These are phyloP conservation scores for Platycercus adscitus DNA, from an alignment of 2,113 vertebrate genomes.

Conservation along the genomic window DNA sequence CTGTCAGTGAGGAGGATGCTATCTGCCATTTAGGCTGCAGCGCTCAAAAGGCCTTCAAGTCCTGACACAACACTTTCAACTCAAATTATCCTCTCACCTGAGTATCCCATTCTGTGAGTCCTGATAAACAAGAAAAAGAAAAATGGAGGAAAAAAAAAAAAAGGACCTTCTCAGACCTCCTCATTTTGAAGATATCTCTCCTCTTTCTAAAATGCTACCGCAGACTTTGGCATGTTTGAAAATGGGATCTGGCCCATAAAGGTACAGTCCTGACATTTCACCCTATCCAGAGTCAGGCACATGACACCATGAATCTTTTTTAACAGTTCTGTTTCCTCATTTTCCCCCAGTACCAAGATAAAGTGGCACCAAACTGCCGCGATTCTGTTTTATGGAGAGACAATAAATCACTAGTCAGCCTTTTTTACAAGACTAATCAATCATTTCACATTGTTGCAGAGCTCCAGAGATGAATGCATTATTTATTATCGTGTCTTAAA, in stretches of 20 bases:
- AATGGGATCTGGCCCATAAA: background rate
- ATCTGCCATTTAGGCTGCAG: background rate
- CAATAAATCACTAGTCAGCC: background rate
- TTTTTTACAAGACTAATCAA: background rate
- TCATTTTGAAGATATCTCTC: background rate
- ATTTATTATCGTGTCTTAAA: background rate
- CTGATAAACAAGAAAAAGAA: background rate
- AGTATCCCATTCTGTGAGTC: background rate
- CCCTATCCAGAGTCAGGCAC: background rate
- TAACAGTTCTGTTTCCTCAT: background rate
- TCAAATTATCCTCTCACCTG: background rate
- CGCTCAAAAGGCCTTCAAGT: background rate
- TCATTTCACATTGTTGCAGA: background rate
- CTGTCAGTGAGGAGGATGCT: background rate
- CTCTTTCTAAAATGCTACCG: background rate
- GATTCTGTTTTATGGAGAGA: conserved; percentile 13
- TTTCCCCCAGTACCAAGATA: background rate
- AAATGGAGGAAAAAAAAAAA: background rate
- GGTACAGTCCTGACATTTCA: background rate
- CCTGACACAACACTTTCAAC: background rate
- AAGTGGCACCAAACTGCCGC: background rate
- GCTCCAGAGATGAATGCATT: background rate
- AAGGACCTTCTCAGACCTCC: background rate
- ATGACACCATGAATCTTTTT: background rate
- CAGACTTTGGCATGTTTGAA: background rate